Evolutionary conservation across 2,113 vertebrate genomes (phyloP).

Genomic region (Parus major): DNA sequence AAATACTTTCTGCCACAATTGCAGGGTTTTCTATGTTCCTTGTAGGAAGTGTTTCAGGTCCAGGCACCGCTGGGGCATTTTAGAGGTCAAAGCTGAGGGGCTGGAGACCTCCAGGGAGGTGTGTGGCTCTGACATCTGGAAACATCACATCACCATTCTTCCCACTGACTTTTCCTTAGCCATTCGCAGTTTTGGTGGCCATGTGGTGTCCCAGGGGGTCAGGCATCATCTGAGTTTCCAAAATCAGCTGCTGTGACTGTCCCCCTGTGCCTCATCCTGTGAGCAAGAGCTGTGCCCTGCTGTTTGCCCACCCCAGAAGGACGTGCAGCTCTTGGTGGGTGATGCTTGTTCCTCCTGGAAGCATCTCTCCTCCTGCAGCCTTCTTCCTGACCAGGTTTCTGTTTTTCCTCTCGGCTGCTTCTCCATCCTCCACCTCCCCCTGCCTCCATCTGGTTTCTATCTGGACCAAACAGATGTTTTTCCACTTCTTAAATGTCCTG

Average conservation of each 20-base stretch:
- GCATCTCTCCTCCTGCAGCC: conserved; percentile 40
- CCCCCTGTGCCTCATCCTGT: not conserved
- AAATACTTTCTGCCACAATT: not conserved
- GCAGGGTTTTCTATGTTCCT: not conserved
- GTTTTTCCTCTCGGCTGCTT: conserved; percentile 48
- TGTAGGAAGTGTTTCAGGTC: not conserved
- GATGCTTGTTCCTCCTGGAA: not conserved
- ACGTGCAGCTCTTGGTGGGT: fast-evolving
- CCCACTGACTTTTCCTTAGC: not conserved
- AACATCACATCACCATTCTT: not conserved
- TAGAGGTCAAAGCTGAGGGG: not conserved
- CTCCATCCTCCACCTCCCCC: not conserved
- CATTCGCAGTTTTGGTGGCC: not conserved
- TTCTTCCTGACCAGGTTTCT: conserved; percentile 62
- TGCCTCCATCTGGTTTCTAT: conserved; percentile 78
- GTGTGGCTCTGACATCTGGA: not conserved
- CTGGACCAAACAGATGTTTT: conserved; percentile 76
- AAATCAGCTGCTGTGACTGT: not conserved
- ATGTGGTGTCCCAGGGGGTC: not conserved
- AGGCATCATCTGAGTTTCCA: not conserved
- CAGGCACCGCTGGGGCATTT: not conserved
- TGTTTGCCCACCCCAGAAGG: not conserved
- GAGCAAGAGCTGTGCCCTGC: not conserved
- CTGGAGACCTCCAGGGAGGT: not conserved
- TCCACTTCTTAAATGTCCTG: conserved; percentile 71